These are phyloP conservation scores for Amphipyra berbera DNA, from an alignment of 2,888 invertebrate genomes.

Conservation along the genomic window DNA sequence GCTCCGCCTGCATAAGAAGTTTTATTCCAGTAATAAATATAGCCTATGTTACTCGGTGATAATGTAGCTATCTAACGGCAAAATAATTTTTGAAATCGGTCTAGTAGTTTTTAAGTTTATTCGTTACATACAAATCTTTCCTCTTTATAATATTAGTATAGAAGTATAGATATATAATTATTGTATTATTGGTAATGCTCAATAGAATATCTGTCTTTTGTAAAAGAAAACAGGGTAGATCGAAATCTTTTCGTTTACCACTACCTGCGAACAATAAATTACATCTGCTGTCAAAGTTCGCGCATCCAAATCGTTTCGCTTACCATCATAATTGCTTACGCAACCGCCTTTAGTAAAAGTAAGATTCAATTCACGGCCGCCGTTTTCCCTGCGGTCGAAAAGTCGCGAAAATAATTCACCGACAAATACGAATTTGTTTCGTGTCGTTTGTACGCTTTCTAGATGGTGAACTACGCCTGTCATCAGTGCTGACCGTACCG, in stretches of 20 bases:
- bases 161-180: too few relatives aligned
- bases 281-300: conserved; percentile 48
- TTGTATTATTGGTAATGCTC: too few relatives aligned
- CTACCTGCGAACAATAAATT: conserved; percentile 27
- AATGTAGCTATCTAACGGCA: too few relatives aligned
- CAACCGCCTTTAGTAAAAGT: conserved; percentile 72
- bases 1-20: too few relatives aligned
- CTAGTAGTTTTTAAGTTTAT: too few relatives aligned
- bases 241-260: background rate
- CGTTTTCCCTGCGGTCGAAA: conserved; percentile 77
- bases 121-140: too few relatives aligned
- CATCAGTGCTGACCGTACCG: conserved; percentile 73
- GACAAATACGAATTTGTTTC: conserved; percentile 69
- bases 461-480: conserved; percentile 57
- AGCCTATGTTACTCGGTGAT: too few relatives aligned
- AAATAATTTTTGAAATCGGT: too few relatives aligned
- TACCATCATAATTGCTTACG: conserved; percentile 63
- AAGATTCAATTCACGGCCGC: conserved; percentile 76
- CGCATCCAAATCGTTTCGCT: conserved; percentile 48
- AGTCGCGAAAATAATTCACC: conserved; percentile 78
- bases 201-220: background rate
- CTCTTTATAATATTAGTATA: too few relatives aligned
- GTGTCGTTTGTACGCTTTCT: conserved; percentile 82
- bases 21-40: too few relatives aligned
- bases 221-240: conserved; percentile 14